Percentiles rank a stretch among this genome's conserved stretches.
phyloP scores from a whole-genome alignment of 2,797 vertebrate species.

The Aeoliscus strigatus region DNA sequence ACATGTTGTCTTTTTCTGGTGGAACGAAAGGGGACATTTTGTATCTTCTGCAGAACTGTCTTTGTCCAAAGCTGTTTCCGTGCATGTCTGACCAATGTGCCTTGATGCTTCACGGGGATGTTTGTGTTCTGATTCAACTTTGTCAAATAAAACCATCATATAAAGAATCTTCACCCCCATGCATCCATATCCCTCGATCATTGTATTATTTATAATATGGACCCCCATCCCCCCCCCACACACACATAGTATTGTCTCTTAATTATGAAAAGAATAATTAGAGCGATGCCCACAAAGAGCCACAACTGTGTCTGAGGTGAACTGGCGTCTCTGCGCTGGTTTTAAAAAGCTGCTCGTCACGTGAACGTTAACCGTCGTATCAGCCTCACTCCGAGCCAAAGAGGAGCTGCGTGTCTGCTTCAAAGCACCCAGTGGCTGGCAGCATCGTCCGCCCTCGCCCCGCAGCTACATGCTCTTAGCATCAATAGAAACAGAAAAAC shows the following conservation, averaged over 20 bases:
- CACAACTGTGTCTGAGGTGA: constrained; percentile 36
- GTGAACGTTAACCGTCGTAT: constrained; percentile 38
- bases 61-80: constrained; percentile 14
- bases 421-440: constrained; percentile 39
- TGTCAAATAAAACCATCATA: background rate
- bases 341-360: constrained; percentile 26
- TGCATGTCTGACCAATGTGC: constrained; percentile 13
- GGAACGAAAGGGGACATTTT: constrained; percentile 7
- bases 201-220: constrained; percentile 17
- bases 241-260: constrained; percentile 38
- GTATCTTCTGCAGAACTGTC: constrained; percentile 8
- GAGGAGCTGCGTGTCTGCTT: constrained; percentile 23
- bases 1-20: constrained; percentile 21
- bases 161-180: background rate
- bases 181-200: constrained; percentile 1
- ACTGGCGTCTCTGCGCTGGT: constrained; percentile 45
- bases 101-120: constrained; percentile 10
- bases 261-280: constrained; percentile 57
- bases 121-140: constrained; percentile 18
- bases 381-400: constrained; percentile 16
- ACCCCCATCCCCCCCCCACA: background rate
- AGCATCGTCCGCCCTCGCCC: constrained; percentile 15
- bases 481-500: constrained; percentile 6
- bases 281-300: constrained; percentile 18
- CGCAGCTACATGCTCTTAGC: constrained; percentile 31